Base-by-base conservation (phyloP, 2,113 vertebrate species). In the Tringa solitaria region DNA sequence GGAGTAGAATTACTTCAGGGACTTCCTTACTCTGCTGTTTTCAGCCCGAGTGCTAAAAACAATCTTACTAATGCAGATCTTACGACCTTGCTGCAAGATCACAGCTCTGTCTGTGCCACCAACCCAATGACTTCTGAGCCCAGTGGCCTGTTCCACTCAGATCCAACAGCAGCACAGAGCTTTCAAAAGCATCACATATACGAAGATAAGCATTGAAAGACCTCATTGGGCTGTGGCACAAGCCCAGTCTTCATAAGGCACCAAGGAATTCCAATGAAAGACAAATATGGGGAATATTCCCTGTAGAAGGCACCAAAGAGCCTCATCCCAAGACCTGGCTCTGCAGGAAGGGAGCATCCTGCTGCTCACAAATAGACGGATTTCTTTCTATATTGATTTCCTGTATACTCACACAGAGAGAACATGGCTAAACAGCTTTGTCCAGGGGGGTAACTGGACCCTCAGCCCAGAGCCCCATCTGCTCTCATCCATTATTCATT, bases 191-290 rank as follows among this genome's bases (percentile, higher is more conserved):
- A 54, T 12, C 9, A 2, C 14, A 24, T 27, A 10, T 12, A 26
- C 0, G 7, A 26, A 64, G 35, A 17, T 3, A 10, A 0, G 0
- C 23, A n/a, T 43, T 51, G 26, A 67, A 50, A 56, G 18, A 43
- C 33, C 39, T 2, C 53, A 7, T 1, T 39, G 12, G 32, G 13
- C 1, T 21, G 37, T 6, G 27, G 69, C 24, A 61, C 21, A 61
- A 82, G 4, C 19, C 21, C 26, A 53, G 15, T 23, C 61, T n/a
- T 51, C 12, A n/a, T 23, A 17, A 33, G 39, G 41, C 33, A 76
- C 39, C 63, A 51, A 69, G 43, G 59, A 85, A 76, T n/a, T 30
- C n/a, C 41, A 27, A 4, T 22, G 28, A 56, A 86, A 60, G 48
- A 37, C 8, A 65, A 2, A 35, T 61, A 7, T 4, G 21, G 32